These are phyloP conservation scores for Corbicula japonica DNA, from an alignment of 2,888 invertebrate species.

Conservation along the genomic window DNA sequence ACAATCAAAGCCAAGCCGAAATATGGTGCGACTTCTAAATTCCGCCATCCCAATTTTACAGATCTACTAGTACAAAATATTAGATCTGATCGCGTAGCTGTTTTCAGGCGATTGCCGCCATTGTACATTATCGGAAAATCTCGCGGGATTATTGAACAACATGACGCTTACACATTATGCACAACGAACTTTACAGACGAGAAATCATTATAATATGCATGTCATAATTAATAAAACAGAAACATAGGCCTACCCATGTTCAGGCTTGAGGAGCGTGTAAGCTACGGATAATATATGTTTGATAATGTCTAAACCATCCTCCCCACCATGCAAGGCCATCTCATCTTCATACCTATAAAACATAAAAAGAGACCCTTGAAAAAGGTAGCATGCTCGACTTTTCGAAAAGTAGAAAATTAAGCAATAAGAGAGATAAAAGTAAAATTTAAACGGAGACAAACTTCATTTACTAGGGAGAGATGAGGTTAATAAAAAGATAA, in stretches of 20 bases:
- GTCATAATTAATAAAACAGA: background rate
- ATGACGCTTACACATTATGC: background rate
- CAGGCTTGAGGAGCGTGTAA: constrained; percentile 49
- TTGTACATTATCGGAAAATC: background rate
- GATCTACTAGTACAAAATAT: too few species aligned
- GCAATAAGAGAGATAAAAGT: background rate
- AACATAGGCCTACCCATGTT: constrained; percentile 61
- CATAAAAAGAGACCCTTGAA: constrained; percentile 1
- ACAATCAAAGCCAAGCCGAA: too few species aligned
- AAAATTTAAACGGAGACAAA: background rate
- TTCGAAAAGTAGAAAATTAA: background rate
- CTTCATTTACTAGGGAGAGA: background rate
- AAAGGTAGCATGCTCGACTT: too few species aligned
- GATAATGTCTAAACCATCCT: constrained; percentile 89
- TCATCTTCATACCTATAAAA: constrained; percentile 90
- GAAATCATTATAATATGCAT: background rate
- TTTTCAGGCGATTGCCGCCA: background rate
- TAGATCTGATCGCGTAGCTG: too few species aligned
- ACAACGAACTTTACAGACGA: background rate
- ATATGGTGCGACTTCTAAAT: too few species aligned
- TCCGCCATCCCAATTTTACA: too few species aligned
- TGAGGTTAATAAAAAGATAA: background rate
- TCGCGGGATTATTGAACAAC: background rate
- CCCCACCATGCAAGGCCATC: constrained; percentile 90
- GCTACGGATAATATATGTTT: constrained; percentile 88